Evolutionary conservation across 2,888 invertebrate species (phyloP).

Genomic region (Thelaira solivaga): DNA sequence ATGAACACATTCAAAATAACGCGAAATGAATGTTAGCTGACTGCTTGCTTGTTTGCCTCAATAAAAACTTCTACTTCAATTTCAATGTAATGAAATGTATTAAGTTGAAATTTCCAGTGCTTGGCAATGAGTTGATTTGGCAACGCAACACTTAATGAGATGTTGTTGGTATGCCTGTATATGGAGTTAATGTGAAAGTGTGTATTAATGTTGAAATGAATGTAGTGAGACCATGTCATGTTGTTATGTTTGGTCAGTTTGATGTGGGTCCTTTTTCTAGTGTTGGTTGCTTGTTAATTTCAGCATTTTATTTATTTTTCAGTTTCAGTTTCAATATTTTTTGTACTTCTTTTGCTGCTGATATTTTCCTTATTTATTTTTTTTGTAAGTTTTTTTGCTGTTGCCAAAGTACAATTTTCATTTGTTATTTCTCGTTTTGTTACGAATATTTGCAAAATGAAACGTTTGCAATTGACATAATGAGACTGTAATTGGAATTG

Average conservation of each 20-base stretch:
- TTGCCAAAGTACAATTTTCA: slow-evolving; percentile 47
- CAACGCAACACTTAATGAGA: slow-evolving; percentile 73
- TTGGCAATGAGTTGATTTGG: slow-evolving; percentile 50
- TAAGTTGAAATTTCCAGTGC: slow-evolving; percentile 48
- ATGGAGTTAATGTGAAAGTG: neutral
- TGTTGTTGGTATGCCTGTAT: slow-evolving; percentile 55
- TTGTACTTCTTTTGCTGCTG: neutral
- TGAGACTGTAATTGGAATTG: slow-evolving; percentile 72
- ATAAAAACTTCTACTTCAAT: slow-evolving; percentile 43
- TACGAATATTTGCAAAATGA: slow-evolving; percentile 50
- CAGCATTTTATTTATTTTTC: slow-evolving; percentile 53
- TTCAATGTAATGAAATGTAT: slow-evolving; percentile 60
- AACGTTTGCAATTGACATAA: slow-evolving; percentile 69
- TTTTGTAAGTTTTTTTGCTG: slow-evolving; percentile 21
- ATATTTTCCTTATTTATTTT: neutral
- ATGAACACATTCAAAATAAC: slow-evolving; percentile 36
- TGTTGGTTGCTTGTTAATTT: slow-evolving; percentile 61
- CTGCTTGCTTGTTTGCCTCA: too few relatives aligned
- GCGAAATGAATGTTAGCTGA: slow-evolving; percentile 52
- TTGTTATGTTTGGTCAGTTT: slow-evolving; percentile 63
- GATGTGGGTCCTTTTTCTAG: slow-evolving; percentile 62
- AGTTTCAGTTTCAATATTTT: neutral
- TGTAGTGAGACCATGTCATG: slow-evolving; percentile 58
- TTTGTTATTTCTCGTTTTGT: slow-evolving; percentile 48
- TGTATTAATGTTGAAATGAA: slow-evolving; percentile 33